Percentiles rank a stretch among this genome's conserved stretches.
Evolutionary conservation across 2,888 invertebrate species (phyloP).

Genomic region (Stenodera caucasica): DNA sequence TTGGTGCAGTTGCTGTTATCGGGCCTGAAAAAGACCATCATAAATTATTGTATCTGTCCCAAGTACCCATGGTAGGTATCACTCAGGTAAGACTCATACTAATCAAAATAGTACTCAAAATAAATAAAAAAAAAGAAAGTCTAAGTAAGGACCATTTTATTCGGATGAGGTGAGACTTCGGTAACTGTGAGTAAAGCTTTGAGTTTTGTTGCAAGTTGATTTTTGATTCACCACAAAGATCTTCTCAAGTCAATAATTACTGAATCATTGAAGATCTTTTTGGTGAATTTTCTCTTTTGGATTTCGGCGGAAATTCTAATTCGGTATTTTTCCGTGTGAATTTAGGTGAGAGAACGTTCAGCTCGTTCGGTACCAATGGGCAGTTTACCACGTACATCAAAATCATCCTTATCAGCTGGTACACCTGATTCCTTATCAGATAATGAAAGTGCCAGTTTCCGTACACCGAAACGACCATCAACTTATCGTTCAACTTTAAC

Average conservation of each 20-base stretch:
- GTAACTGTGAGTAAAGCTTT: slow-evolving; percentile 40
- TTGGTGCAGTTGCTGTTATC: slow-evolving; percentile 58
- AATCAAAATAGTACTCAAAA: slow-evolving; percentile 4
- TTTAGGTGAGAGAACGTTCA: slow-evolving; percentile 89
- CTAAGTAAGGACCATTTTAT: slow-evolving; percentile 41
- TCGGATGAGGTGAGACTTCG: slow-evolving; percentile 44
- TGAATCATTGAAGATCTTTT: slow-evolving; percentile 16
- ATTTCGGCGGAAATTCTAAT: background rate
- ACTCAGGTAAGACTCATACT: slow-evolving; percentile 44
- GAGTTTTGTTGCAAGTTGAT: slow-evolving; percentile 7
- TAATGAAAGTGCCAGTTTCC: slow-evolving; percentile 75
- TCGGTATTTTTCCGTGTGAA: slow-evolving; percentile 3
- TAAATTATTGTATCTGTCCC: slow-evolving; percentile 62
- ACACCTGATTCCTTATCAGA: slow-evolving; percentile 89
- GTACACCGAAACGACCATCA: slow-evolving; percentile 69
- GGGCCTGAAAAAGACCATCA: slow-evolving; percentile 62
- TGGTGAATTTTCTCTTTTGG: no score
- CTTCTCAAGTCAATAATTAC: slow-evolving; percentile 12
- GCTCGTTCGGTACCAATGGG: slow-evolving; percentile 80
- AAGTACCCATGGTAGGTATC: slow-evolving; percentile 61
- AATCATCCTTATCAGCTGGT: slow-evolving; percentile 80
- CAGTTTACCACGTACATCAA: slow-evolving; percentile 66
- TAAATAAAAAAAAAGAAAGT: slow-evolving; percentile 8
- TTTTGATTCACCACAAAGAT: slow-evolving; percentile 17
- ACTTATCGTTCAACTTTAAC: slow-evolving; percentile 71